phyloP scores from a whole-genome alignment of 1,140 invertebrate genomes.

The Drosophila littoralis region DNA sequence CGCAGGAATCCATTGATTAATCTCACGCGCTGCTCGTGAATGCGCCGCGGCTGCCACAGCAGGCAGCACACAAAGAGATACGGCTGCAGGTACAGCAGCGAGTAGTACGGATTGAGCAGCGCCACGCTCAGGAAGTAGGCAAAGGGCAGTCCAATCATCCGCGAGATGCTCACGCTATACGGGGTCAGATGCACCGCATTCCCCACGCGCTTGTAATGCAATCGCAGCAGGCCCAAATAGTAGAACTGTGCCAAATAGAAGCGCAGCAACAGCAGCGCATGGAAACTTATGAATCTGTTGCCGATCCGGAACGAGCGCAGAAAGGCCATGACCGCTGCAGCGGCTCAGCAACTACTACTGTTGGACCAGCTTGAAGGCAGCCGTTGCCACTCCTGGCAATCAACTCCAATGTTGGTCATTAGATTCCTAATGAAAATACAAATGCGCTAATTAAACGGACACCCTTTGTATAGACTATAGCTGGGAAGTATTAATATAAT shows the following conservation, averaged over 20 bases:
- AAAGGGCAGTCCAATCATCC: constrained; percentile 41
- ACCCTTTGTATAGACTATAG: too few relatives aligned
- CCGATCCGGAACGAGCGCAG: constrained; percentile 38
- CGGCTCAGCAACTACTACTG: neutral
- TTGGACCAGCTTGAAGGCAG: neutral
- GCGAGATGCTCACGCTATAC: constrained; percentile 47
- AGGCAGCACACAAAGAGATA: constrained; percentile 47
- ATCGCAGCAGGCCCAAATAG: constrained; percentile 45
- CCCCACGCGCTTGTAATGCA: constrained; percentile 29
- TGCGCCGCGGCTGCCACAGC: constrained; percentile 38
- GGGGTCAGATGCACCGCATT: constrained; percentile 45
- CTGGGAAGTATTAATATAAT: too few relatives aligned
- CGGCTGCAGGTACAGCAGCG: constrained; percentile 51
- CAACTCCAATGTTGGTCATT: too few relatives aligned
- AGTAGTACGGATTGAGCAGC: constrained; percentile 22
- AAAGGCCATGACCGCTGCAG: constrained; percentile 26
- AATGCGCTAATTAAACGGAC: too few relatives aligned
- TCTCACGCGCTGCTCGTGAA: constrained; percentile 16
- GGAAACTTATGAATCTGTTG: constrained; percentile 53
- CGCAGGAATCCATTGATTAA: constrained; percentile 47
- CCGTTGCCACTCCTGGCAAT: too few relatives aligned
- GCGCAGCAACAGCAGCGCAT: constrained; percentile 53
- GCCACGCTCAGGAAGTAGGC: constrained; percentile 44
- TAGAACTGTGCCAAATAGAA: constrained; percentile 54
- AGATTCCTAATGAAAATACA: too few relatives aligned